These are phyloP conservation scores for Drosophila persimilis DNA, from an alignment of 1,140 invertebrate genomes.

Conservation along the genomic window DNA sequence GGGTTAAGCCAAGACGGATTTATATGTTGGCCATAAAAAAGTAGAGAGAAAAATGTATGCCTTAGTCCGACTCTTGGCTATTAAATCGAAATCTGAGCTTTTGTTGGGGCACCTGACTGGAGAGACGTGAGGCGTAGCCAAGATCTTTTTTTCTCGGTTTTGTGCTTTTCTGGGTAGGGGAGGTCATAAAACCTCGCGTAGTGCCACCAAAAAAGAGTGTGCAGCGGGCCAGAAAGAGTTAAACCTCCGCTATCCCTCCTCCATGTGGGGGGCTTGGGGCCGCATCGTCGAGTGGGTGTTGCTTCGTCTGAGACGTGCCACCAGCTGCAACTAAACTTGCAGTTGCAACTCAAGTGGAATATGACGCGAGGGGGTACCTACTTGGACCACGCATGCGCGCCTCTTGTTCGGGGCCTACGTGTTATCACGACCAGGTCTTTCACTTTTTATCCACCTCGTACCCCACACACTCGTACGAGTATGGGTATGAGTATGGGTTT, in stretches of 20 bases:
- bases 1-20: constrained; percentile 56
- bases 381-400: constrained; percentile 66
- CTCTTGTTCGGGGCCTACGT: constrained; percentile 65
- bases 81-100: constrained; percentile 66
- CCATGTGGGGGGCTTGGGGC: not conserved
- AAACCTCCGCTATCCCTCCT: constrained; percentile 11
- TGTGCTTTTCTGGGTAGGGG: constrained; percentile 33
- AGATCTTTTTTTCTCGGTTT: constrained; percentile 38
- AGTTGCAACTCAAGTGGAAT: constrained; percentile 17
- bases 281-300: constrained; percentile 66
- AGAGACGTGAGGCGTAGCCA: constrained; percentile 52
- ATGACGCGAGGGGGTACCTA: constrained; percentile 16
- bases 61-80: constrained; percentile 43
- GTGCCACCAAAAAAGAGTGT: constrained; percentile 66
- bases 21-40: constrained; percentile 64
- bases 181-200: constrained; percentile 70
- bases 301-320: constrained; percentile 40
- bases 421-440: constrained; percentile 71
- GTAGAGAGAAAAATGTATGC: constrained; percentile 43
- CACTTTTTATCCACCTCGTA: constrained; percentile 39
- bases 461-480: not conserved
- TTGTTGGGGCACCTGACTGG: constrained; percentile 67
- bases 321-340: constrained; percentile 29
- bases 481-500: not conserved
- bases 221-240: constrained; percentile 33